Base-by-base conservation (phyloP, 2,113 vertebrate genomes). In the Alaudala cheleensis region DNA sequence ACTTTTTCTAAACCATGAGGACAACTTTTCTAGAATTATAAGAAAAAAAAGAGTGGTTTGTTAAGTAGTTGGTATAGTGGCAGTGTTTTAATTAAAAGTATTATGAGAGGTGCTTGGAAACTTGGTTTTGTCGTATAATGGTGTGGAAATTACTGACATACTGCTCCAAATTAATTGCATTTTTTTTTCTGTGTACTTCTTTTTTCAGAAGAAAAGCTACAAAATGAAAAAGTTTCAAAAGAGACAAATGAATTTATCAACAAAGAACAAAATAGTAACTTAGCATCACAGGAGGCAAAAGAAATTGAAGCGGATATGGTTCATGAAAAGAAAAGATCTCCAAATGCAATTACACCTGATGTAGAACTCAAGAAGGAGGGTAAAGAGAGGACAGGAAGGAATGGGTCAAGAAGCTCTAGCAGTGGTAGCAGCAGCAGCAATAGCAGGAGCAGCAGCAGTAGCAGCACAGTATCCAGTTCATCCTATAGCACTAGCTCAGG, bases 401-500 rank as follows among this genome's bases (percentile, higher is more conserved):
- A 98, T 81, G 97, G 98, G 74, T 99, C 98, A 14, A 98, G 98
- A 60, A 98, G 98, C 83, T 98, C 98, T 28, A 98, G 98, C 84
- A 99, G 99, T 64, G 99, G 98, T 86, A 99, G 98, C 97, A 98
- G 98, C 69, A 98, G 98, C 90, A 98, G 97, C 96, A 98, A 98
- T 88, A 98, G 97, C 81, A 98, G 98, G 90, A 98, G 98, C 47
- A 99, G 99, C 34, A 99, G 98, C 88, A 98, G 98, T 72, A 99
- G 98, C 97, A 99, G 98, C 96, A 98, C 97, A 51, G 98, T 95
- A 4, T 99, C 99, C 71, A 99, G 98, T 49, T 99, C 99, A 39
- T 99, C 98, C 0, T 99, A 99, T 6, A 99, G 99, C 51, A 98
- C 97, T 29, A 99, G 99, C 94, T 99, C 99, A 54, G 98, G 97